Conservation (phyloP, 2,113 vertebrate genomes). For the Chelonoidis abingdonii region DNA sequence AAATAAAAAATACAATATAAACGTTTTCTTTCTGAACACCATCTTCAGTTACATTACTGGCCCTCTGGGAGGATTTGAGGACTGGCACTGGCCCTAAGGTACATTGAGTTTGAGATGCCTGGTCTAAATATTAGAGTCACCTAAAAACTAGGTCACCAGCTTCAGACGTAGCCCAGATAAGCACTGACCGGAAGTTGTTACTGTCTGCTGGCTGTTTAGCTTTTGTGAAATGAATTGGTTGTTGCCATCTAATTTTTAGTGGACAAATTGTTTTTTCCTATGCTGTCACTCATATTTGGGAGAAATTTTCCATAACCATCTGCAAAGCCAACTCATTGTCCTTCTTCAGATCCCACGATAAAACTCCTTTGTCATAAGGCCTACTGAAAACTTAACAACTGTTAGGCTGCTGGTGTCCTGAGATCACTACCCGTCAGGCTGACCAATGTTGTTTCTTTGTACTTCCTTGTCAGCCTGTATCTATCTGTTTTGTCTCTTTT, state of each 20-base stretch:
- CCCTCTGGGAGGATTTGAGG: too few species aligned
- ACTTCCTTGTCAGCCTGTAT: not conserved
- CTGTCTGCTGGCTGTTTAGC: not conserved
- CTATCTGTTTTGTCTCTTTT: not conserved
- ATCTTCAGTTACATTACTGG: too few species aligned
- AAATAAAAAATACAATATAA: too few species aligned
- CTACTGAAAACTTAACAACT: not conserved
- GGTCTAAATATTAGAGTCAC: not conserved
- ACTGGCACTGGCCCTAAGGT: too few species aligned
- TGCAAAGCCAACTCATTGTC: not conserved
- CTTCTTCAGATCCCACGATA: not conserved
- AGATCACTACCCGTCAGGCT: not conserved
- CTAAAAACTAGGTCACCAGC: not conserved
- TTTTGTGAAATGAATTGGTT: not conserved
- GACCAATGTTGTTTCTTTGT: not conserved
- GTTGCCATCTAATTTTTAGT: not conserved
- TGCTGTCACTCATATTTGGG: not conserved
- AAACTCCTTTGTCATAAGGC: not conserved
- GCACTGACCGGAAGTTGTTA: not conserved
- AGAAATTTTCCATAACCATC: not conserved
- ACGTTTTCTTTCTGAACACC: too few species aligned
- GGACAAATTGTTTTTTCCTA: not conserved
- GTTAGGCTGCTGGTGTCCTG: not conserved
- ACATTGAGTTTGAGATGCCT: too few species aligned
- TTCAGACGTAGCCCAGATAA: not conserved